A percentile compares a stretch with the other conserved stretches of the same genome.
Conservation (phyloP, 2,113 vertebrate genomes). For the Dipodomys merriami region DNA sequence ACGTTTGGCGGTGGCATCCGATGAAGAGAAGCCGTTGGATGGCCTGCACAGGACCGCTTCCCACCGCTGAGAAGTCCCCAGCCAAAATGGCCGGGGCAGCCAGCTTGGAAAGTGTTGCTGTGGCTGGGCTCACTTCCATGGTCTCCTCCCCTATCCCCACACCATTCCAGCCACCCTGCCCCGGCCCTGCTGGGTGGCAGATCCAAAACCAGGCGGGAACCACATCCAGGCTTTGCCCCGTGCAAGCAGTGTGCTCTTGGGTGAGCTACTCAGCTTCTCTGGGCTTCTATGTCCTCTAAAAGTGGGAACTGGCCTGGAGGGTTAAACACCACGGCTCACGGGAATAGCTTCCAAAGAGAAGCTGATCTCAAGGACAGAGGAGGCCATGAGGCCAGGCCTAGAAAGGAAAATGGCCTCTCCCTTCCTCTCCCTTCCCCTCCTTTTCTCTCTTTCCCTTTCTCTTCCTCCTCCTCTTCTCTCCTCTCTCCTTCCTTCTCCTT, state of each 20-base stretch:
- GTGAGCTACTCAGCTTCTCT: not conserved
- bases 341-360: not conserved
- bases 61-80: accelerated
- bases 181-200: not conserved
- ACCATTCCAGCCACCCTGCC: no score
- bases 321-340: not conserved
- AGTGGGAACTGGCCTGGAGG: not conserved
- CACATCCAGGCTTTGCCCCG: not conserved
- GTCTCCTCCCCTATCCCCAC: accelerated
- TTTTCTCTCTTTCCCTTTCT: not conserved
- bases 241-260: not conserved
- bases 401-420: not conserved
- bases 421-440: not conserved
- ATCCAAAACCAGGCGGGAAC: not conserved
- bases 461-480: not conserved
- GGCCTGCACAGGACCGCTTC: no score
- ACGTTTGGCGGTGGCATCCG: not conserved
- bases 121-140: accelerated
- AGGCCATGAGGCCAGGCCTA: accelerated
- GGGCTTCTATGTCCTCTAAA: not conserved
- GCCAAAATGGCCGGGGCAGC: accelerated
- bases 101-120: not conserved
- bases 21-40: not conserved
- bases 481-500: not conserved
- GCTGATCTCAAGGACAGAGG: accelerated